A percentile compares a stretch with the other conserved stretches of the same genome.
phyloP scores from a whole-genome alignment of 2,113 vertebrate species.

The Callocephalon fimbriatum region DNA sequence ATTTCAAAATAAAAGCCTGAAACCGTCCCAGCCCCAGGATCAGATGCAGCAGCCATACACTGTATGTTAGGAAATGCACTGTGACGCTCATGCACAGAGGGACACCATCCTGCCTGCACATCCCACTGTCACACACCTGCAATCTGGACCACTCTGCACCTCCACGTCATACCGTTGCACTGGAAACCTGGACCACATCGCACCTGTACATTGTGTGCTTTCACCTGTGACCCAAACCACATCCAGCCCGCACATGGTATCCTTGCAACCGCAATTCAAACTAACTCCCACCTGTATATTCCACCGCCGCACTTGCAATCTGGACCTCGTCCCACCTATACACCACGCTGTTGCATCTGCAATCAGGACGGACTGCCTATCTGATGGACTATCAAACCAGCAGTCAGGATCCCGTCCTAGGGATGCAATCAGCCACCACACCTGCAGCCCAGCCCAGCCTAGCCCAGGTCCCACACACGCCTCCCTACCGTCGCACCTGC shows the following conservation, averaged over 20 bases:
- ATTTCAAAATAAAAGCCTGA: slow-evolving; percentile 13
- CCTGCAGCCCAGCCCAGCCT: not conserved
- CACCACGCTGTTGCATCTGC: not conserved
- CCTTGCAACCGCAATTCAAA: accelerated
- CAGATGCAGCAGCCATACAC: not conserved
- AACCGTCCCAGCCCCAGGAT: not conserved
- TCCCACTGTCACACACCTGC: not conserved
- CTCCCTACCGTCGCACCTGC: not conserved
- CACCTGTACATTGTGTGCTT: not conserved
- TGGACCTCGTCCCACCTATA: accelerated
- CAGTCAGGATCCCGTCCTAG: not conserved
- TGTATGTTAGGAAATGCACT: accelerated
- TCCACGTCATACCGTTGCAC: accelerated
- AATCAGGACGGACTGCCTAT: accelerated
- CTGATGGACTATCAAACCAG: accelerated
- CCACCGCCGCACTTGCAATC: accelerated
- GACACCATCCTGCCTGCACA: not conserved
- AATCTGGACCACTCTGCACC: not conserved
- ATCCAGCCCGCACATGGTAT: accelerated
- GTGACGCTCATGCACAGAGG: not conserved
- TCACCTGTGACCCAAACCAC: not conserved
- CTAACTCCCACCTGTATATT: not conserved
- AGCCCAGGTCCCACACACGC: not conserved
- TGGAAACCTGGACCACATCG: accelerated
- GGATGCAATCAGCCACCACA: not conserved